A percentile compares a stretch with the other conserved stretches of the same genome.
These are phyloP conservation scores for Tachina lurida DNA, from an alignment of 2,888 invertebrate genomes.

Conservation along the genomic window DNA sequence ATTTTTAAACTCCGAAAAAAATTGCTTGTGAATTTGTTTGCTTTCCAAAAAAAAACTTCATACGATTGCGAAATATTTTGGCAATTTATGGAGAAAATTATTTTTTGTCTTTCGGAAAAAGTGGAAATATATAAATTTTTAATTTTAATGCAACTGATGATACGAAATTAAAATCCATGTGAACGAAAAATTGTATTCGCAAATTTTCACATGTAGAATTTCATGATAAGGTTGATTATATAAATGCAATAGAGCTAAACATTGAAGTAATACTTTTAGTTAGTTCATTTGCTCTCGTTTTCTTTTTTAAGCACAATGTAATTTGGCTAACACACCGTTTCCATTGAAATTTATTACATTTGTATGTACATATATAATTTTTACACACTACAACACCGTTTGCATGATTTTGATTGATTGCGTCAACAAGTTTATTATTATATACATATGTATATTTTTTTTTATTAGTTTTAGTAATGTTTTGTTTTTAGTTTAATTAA, in stretches of 20 bases:
- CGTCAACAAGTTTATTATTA: neutral
- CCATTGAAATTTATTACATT: neutral
- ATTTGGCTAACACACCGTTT: slow-evolving; percentile 22
- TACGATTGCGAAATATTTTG: too few species aligned
- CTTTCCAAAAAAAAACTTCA: too few species aligned
- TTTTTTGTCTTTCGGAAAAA: too few species aligned
- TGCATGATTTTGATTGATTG: slow-evolving; percentile 41
- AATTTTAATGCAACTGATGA: too few species aligned
- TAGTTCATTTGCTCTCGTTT: neutral
- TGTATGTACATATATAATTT: neutral
- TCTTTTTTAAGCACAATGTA: slow-evolving; percentile 16
- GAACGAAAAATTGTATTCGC: too few species aligned
- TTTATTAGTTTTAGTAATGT: slow-evolving; percentile 30
- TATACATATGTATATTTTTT: neutral
- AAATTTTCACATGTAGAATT: too few species aligned
- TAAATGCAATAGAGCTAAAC: neutral
- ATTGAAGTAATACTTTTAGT: neutral
- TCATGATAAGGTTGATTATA: too few species aligned
- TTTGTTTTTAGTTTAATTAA: slow-evolving; percentile 30
- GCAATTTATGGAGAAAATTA: too few species aligned
- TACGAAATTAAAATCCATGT: too few species aligned
- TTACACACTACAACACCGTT: slow-evolving; percentile 1
- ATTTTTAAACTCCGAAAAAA: too few species aligned
- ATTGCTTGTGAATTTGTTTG: too few species aligned
- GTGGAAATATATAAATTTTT: too few species aligned